A percentile compares a stretch with the other conserved stretches of the same genome.
These are phyloP conservation scores for Dasyornis broadbenti DNA, from an alignment of 2,113 vertebrate species.

Conservation along the genomic window DNA sequence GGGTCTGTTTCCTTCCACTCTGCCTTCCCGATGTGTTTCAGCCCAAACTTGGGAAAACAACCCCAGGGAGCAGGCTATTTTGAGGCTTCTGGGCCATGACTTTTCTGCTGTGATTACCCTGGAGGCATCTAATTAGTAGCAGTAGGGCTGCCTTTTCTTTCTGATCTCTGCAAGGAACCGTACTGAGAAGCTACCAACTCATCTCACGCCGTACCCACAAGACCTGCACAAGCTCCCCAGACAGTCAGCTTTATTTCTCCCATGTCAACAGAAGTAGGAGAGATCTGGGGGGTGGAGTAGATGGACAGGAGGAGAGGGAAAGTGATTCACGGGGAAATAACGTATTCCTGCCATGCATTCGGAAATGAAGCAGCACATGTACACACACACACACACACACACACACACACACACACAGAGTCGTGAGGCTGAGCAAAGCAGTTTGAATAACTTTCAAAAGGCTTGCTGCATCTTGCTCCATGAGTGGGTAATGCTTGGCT, in stretches of 20 bases:
- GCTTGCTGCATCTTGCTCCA: conserved; percentile 62
- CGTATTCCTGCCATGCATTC: conserved; percentile 54
- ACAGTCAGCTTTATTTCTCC: conserved; percentile 6
- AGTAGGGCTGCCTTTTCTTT: neutral
- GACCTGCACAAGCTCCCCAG: neutral
- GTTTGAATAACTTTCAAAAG: conserved; percentile 63
- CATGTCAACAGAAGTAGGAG: neutral
- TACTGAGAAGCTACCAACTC: neutral
- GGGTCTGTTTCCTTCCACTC: neutral
- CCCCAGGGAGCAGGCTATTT: conserved; percentile 1
- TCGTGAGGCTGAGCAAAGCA: conserved; percentile 52
- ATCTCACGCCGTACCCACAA: neutral
- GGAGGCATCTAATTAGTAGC: neutral
- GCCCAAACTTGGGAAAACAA: neutral
- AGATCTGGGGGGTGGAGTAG: conserved; percentile 11
- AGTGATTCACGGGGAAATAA: conserved; percentile 25
- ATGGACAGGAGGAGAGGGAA: conserved; percentile 39
- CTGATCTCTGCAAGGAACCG: neutral
- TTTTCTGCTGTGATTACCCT: conserved; percentile 9
- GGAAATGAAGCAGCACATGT: conserved; percentile 17
- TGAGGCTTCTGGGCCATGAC: neutral
- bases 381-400: conserved; percentile 24
- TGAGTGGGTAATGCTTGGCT: conserved; percentile 57
- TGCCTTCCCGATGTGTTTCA: neutral
- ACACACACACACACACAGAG: conserved; percentile 39